Evolutionary conservation across 2,797 vertebrate genomes (phyloP).

Genomic region (Anabacerthia variegaticeps): DNA sequence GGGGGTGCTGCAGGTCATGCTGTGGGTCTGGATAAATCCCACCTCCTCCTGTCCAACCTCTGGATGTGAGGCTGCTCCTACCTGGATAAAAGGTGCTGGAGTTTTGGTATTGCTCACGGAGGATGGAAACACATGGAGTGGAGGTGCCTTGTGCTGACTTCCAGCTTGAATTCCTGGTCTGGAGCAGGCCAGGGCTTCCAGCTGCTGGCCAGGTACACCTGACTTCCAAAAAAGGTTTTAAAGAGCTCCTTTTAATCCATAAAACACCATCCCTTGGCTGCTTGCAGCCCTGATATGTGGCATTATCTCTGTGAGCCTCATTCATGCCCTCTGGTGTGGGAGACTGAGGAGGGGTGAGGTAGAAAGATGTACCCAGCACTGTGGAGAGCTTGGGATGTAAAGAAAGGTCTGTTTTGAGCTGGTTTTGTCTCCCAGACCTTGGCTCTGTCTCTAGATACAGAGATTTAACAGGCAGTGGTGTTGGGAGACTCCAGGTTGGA

Average conservation of each 20-base stretch:
- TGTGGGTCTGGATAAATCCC: background rate
- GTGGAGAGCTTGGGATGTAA: fast-evolving
- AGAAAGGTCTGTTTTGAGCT: background rate
- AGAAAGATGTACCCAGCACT: fast-evolving
- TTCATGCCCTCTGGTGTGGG: background rate
- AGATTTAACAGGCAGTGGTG: background rate
- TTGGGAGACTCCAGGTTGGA: background rate
- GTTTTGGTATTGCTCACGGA: fast-evolving
- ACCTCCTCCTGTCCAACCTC: background rate
- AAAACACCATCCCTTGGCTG: background rate
- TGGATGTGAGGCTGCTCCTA: background rate
- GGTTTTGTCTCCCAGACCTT: background rate
- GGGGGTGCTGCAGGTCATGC: fast-evolving
- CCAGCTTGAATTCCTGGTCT: fast-evolving
- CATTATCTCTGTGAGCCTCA: fast-evolving
- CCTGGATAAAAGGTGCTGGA: background rate
- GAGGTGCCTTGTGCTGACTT: fast-evolving
- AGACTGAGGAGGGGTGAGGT: background rate
- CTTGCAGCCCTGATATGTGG: fast-evolving
- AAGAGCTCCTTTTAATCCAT: background rate
- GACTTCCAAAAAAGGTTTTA: background rate
- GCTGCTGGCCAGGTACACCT: background rate
- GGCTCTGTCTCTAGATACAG: background rate
- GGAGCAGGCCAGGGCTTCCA: background rate
- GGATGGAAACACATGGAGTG: background rate